These are phyloP conservation scores for Archocentrus centrarchus DNA, from an alignment of 2,113 vertebrate species.

Conservation along the genomic window DNA sequence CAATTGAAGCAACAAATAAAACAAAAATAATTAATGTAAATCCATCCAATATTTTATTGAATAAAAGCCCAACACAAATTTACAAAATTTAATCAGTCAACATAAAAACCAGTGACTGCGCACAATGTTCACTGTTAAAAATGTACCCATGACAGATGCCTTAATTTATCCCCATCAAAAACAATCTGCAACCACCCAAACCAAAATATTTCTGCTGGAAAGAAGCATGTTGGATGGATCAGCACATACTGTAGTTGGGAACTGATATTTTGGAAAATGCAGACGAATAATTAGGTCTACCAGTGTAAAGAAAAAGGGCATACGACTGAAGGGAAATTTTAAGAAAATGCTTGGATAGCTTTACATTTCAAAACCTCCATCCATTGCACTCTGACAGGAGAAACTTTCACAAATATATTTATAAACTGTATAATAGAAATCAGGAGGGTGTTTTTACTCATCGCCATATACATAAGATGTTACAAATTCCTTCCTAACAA, in stretches of 20 bases:
- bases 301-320: constrained; percentile 30
- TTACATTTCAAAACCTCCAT: constrained; percentile 28
- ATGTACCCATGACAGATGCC: constrained; percentile 64
- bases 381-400: constrained; percentile 17
- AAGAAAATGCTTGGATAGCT: not conserved
- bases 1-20: constrained; percentile 1
- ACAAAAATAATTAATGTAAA: constrained; percentile 56
- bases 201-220: constrained; percentile 40
- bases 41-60: constrained; percentile 81
- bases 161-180: constrained; percentile 46
- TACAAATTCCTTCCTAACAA: constrained; percentile 13
- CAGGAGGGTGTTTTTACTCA: constrained; percentile 19
- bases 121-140: constrained; percentile 71
- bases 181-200: constrained; percentile 43
- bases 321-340: not conserved
- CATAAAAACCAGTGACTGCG: constrained; percentile 76
- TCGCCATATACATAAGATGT: constrained; percentile 13
- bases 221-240: constrained; percentile 63
- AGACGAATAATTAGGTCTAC: constrained; percentile 10
- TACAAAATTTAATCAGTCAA: constrained; percentile 79
- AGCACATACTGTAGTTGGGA: constrained; percentile 42
- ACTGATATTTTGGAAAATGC: not conserved
- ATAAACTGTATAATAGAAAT: constrained; percentile 27
- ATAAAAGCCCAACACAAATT: constrained; percentile 81
- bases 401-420: constrained; percentile 23